Conservation (phyloP, 1,140 invertebrate species). For the Zeugodacus cucurbitae region DNA sequence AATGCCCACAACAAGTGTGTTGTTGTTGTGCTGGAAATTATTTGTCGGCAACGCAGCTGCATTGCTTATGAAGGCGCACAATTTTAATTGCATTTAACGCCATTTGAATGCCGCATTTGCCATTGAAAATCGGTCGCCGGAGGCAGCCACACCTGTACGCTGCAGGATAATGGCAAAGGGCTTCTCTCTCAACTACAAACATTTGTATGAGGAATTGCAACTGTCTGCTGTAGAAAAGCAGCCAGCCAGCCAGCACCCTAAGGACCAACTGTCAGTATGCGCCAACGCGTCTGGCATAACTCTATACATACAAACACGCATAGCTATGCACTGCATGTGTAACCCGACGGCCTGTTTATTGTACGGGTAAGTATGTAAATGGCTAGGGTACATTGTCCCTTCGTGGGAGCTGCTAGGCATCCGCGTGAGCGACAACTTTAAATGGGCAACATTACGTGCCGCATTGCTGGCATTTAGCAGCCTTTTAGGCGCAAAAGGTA, state of each 20-base stretch:
- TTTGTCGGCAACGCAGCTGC: neutral
- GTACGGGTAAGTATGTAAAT: neutral
- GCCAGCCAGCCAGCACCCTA: neutral
- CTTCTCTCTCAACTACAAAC: neutral
- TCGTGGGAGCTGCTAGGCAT: neutral
- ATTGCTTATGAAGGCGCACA: conserved; percentile 38
- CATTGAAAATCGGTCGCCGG: conserved; percentile 23
- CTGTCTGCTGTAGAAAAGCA: neutral
- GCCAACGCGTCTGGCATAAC: neutral
- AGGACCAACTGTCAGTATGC: neutral
- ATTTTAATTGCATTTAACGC: conserved; percentile 37
- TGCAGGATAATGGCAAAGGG: neutral
- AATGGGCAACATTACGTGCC: conserved; percentile 17
- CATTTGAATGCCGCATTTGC: conserved; percentile 36
- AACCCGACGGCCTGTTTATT: neutral
- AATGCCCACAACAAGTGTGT: neutral
- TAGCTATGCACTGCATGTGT: neutral
- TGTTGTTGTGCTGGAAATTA: neutral
- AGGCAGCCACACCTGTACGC: conserved; percentile 18
- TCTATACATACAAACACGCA: neutral
- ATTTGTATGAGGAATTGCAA: neutral
- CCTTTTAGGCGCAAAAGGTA: neutral
- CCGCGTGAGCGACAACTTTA: neutral
- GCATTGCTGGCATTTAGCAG: neutral
- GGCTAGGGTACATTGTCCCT: neutral